A percentile compares a stretch with the other conserved stretches of the same genome.
phyloP scores from a whole-genome alignment of 2,113 vertebrate genomes.

The Silurus glanis region DNA sequence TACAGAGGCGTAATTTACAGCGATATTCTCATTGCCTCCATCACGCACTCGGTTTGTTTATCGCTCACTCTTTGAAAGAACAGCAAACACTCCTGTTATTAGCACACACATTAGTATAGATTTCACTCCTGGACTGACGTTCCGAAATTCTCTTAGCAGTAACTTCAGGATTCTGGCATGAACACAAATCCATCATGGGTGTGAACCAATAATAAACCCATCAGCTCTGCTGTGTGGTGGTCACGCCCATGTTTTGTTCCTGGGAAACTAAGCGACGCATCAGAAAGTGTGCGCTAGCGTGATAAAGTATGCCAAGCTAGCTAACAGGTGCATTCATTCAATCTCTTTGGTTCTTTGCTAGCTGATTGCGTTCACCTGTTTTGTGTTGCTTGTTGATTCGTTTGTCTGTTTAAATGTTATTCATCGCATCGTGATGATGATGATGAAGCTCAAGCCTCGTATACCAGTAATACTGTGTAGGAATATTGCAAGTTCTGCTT shows the following conservation, averaged over 20 bases:
- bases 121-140: not conserved
- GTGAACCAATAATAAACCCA: not conserved
- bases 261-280: not conserved
- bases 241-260: not conserved
- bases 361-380: not conserved
- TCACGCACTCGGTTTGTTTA: not conserved
- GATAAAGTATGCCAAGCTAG: not conserved
- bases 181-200: not conserved
- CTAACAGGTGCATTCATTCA: not conserved
- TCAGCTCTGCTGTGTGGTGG: not conserved
- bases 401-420: not conserved
- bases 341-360: not conserved
- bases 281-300: not conserved
- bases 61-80: not conserved
- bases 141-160: not conserved
- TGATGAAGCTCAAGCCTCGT: not conserved
- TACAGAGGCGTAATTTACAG: slow-evolving; percentile 33
- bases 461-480: not conserved
- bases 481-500: not conserved
- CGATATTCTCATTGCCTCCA: slow-evolving; percentile 34
- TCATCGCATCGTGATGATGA: not conserved
- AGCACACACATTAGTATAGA: not conserved
- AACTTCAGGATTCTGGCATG: not conserved
- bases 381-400: not conserved
- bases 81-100: not conserved